phyloP scores from a whole-genome alignment of 2,888 invertebrate genomes.

The Cheilosia vulpina region DNA sequence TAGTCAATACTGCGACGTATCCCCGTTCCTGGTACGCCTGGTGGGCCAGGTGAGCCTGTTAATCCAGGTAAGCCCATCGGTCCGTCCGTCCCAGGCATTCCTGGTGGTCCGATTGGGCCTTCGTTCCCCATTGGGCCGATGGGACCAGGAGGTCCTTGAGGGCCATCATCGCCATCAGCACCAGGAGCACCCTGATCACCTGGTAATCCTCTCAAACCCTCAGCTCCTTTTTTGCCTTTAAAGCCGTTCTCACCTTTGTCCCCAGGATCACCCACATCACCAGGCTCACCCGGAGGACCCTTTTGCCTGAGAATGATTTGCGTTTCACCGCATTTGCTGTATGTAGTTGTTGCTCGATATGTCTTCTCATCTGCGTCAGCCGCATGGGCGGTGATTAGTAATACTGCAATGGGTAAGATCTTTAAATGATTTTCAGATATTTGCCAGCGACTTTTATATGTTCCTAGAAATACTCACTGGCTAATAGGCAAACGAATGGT shows the following conservation, averaged over 20 bases:
- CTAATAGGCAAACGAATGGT: conserved; percentile 37
- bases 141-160: conserved; percentile 66
- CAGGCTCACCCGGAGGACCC: conserved; percentile 72
- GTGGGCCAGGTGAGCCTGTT: conserved; percentile 68
- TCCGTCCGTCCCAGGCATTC: conserved; percentile 73
- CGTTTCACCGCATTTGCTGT: not conserved
- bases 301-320: conserved; percentile 74
- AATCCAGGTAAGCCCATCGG: conserved; percentile 73
- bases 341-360: conserved; percentile 16
- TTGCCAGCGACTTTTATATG: no score
- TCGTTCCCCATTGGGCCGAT: conserved; percentile 65
- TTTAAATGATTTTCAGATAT: no score
- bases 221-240: conserved; percentile 61
- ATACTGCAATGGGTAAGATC: conserved; percentile 19
- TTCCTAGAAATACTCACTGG: conserved; percentile 29
- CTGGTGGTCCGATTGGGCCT: conserved; percentile 66
- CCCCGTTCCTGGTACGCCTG: conserved; percentile 62
- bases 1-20: conserved; percentile 5
- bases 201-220: conserved; percentile 66
- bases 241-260: conserved; percentile 2
- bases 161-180: conserved; percentile 73
- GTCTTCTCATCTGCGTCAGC: not conserved
- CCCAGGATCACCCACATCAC: conserved; percentile 4
- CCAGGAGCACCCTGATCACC: conserved; percentile 74
- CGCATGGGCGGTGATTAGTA: not conserved